Percentiles rank a stretch among this genome's conserved stretches.
Conservation (phyloP, 2,888 invertebrate genomes). For the Pteria penguin region DNA sequence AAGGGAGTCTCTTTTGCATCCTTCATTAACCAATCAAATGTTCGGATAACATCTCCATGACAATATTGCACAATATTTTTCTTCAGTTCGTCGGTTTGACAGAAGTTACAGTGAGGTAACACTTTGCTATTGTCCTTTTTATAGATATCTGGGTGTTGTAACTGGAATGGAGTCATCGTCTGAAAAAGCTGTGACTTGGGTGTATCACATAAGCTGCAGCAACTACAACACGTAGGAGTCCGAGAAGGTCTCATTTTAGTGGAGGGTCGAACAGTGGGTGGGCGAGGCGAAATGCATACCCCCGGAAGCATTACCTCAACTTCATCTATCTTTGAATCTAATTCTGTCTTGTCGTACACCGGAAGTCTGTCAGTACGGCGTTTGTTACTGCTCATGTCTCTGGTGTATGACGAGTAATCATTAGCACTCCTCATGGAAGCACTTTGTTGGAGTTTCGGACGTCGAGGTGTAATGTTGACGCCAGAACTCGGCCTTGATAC, state of each 20-base stretch:
- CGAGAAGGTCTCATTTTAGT: constrained; percentile 17
- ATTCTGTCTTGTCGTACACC: constrained; percentile 26
- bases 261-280: constrained; percentile 17
- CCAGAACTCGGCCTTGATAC: constrained; percentile 8
- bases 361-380: not conserved
- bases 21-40: constrained; percentile 38
- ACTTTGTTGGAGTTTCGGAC: not conserved
- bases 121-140: not conserved
- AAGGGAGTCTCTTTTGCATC: constrained; percentile 37
- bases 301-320: constrained; percentile 30
- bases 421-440: not conserved
- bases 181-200: constrained; percentile 13
- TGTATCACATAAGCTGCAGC: constrained; percentile 32
- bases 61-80: constrained; percentile 41
- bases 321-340: constrained; percentile 19
- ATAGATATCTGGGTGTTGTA: constrained; percentile 11
- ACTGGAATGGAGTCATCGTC: not conserved
- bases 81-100: constrained; percentile 20
- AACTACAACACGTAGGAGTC: constrained; percentile 29
- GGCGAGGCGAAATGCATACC: constrained; percentile 10
- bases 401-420: not conserved
- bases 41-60: constrained; percentile 42
- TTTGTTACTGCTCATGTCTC: not conserved
- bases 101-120: constrained; percentile 13
- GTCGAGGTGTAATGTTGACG: not conserved